These are phyloP conservation scores for Propithecus coquereli DNA, from an alignment of 2,113 vertebrate species.

Conservation along the genomic window DNA sequence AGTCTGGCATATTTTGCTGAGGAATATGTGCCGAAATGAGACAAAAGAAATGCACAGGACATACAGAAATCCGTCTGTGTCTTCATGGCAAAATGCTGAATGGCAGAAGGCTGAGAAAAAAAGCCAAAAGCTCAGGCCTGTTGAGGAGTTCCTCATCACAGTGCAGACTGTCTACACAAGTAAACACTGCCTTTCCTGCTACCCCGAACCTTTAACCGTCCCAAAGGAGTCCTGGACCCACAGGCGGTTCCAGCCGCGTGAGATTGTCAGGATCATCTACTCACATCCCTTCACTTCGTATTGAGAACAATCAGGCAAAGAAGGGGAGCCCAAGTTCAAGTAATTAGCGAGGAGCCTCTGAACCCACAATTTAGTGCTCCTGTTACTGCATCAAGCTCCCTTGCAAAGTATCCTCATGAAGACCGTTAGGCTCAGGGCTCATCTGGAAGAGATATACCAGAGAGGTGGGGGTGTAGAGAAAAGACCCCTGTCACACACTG, in stretches of 20 bases:
- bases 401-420: neutral
- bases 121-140: neutral
- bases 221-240: neutral
- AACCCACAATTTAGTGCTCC: neutral
- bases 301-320: neutral
- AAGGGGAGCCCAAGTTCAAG: neutral
- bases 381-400: neutral
- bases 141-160: neutral
- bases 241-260: neutral
- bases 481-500: neutral
- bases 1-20: constrained; percentile 62
- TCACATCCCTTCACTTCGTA: neutral
- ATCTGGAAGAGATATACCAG: neutral
- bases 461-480: neutral
- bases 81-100: neutral
- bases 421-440: neutral
- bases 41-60: neutral
- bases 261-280: neutral
- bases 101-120: constrained; percentile 5
- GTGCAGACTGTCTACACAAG: fast-evolving
- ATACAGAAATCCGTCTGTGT: neutral
- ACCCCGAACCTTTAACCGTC: neutral
- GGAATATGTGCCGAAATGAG: constrained; percentile 61
- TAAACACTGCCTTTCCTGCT: neutral
- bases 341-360: neutral